These are phyloP conservation scores for Acrocephalus arundinaceus DNA, from an alignment of 2,113 vertebrate genomes.

Conservation along the genomic window DNA sequence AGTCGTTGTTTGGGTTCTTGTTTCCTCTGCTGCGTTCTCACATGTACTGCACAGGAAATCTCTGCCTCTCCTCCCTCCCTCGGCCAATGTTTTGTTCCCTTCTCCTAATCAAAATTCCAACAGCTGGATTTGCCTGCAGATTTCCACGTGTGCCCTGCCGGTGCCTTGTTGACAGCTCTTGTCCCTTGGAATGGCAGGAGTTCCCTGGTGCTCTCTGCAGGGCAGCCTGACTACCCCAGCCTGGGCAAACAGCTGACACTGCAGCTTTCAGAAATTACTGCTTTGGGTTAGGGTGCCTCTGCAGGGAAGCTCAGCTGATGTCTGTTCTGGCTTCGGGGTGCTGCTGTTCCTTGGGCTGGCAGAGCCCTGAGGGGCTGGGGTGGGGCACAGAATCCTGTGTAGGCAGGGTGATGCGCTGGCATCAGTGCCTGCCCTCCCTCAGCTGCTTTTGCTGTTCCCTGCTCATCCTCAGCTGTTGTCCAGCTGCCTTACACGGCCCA, in stretches of 20 bases:
- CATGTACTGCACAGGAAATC: not conserved
- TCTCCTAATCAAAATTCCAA: not conserved
- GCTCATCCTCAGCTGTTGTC: not conserved
- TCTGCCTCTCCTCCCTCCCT: constrained; percentile 5
- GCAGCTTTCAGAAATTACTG: rapidly evolving
- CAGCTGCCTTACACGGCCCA: not conserved
- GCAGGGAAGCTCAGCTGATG: not conserved
- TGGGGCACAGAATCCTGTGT: not conserved
- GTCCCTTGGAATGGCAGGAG: not conserved
- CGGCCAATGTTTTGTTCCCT: constrained; percentile 6
- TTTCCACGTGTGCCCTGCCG: not conserved
- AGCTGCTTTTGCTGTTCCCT: not conserved
- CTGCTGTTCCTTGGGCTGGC: not conserved
- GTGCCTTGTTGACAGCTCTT: not conserved
- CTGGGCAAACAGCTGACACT: not conserved
- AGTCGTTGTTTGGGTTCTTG: not conserved
- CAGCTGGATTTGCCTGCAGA: not conserved
- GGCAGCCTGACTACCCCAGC: not conserved
- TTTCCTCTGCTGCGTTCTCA: not conserved
- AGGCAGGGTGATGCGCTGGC: not conserved
- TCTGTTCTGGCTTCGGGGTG: not conserved
- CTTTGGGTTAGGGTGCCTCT: not conserved
- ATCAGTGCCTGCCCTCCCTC: not conserved
- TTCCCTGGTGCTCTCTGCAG: not conserved
- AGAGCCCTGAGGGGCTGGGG: not conserved